These are phyloP conservation scores for Dichetophora obliterata DNA, from an alignment of 2,888 invertebrate genomes.

Conservation along the genomic window DNA sequence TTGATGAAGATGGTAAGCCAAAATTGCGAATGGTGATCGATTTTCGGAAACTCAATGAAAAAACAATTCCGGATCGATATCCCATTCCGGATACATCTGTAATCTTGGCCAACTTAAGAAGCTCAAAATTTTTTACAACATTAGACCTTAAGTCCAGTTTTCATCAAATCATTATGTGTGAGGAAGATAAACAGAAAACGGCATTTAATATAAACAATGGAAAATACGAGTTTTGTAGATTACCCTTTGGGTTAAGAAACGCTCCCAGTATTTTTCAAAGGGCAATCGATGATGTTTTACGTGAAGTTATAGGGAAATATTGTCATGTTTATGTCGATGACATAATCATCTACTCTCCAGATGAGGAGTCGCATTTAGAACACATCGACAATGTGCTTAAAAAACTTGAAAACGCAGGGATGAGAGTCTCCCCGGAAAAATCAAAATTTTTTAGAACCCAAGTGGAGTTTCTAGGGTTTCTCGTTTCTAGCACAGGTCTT, in stretches of 20 bases:
- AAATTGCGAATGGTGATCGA: conserved; percentile 42
- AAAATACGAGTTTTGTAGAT: conserved; percentile 41
- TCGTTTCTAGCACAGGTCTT: conserved; percentile 39
- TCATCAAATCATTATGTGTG: conserved; percentile 29
- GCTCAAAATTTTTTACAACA: conserved; percentile 32
- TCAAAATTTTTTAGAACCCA: conserved; percentile 33
- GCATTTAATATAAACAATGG: conserved; percentile 33
- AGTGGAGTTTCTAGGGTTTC: conserved; percentile 41
- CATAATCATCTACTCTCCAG: conserved; percentile 39
- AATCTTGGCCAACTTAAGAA: conserved; percentile 29
- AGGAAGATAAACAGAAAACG: conserved; percentile 37
- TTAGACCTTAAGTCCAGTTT: conserved; percentile 36
- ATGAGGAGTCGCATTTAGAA: conserved; percentile 9
- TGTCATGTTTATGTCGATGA: conserved; percentile 40
- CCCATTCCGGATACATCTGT: conserved; percentile 15
- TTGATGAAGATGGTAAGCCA: conserved; percentile 37
- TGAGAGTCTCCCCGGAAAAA: conserved; percentile 35
- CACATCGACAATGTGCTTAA: neutral
- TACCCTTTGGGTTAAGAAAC: conserved; percentile 28
- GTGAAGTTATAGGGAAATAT: conserved; percentile 37
- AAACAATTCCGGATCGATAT: conserved; percentile 22
- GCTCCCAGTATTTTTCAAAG: conserved; percentile 41
- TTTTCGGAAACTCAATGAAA: conserved; percentile 43
- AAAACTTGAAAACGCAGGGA: conserved; percentile 18
- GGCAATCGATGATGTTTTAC: conserved; percentile 38